Conservation (phyloP, 2,113 vertebrate species). For the Panurus biarmicus region DNA sequence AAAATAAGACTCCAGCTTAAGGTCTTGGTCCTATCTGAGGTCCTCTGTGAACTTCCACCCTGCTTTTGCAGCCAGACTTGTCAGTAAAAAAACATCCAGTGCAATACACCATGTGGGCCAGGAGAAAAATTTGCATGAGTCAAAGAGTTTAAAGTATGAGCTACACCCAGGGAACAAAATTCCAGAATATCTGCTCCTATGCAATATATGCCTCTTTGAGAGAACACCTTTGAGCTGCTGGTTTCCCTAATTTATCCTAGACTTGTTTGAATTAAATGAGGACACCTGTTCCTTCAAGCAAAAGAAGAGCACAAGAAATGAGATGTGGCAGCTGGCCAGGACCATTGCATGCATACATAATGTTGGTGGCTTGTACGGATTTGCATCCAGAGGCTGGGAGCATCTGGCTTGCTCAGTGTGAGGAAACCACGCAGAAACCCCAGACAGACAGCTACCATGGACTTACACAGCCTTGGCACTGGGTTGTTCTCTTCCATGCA, state of each 20-base stretch:
- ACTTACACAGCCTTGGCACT: background rate
- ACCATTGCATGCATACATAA: too few species aligned
- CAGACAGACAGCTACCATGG: fast-evolving
- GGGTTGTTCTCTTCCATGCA: background rate
- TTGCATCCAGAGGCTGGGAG: background rate
- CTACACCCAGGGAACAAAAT: background rate
- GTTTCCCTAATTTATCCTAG: background rate
- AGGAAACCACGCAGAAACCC: background rate
- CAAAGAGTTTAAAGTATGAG: background rate
- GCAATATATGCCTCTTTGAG: background rate
- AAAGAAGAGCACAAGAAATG: background rate
- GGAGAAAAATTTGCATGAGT: background rate
- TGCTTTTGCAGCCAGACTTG: background rate
- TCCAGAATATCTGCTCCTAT: background rate
- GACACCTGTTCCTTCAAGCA: background rate
- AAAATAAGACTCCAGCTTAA: background rate
- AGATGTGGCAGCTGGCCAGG: background rate
- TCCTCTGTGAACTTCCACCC: background rate
- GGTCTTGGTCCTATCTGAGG: background rate
- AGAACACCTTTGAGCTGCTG: background rate
- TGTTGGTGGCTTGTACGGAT: background rate
- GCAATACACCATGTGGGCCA: too few species aligned
- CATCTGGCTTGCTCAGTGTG: background rate
- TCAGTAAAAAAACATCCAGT: background rate
- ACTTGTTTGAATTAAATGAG: background rate